These are phyloP conservation scores for Melospiza melodia DNA, from an alignment of 2,113 vertebrate species.

Conservation along the genomic window DNA sequence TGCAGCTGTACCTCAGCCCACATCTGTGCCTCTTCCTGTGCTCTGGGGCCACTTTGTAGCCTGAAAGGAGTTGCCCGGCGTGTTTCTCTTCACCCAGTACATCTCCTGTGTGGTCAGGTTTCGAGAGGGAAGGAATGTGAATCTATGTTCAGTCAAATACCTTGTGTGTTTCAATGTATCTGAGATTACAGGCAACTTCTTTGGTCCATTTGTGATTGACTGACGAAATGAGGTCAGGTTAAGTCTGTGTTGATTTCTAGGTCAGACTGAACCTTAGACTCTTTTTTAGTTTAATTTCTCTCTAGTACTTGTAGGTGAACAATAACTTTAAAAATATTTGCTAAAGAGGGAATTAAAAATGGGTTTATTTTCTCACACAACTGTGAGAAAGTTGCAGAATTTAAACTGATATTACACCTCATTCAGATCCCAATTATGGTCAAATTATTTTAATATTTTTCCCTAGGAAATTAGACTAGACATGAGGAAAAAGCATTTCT, in stretches of 20 bases:
- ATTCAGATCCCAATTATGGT: background rate
- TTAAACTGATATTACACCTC: background rate
- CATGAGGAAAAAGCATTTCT: background rate
- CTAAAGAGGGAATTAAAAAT: background rate
- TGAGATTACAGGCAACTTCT: background rate
- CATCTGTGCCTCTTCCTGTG: accelerated
- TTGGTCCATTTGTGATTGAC: background rate
- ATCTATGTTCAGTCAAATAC: background rate
- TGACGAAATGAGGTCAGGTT: background rate
- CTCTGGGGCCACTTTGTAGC: background rate
- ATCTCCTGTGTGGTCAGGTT: background rate
- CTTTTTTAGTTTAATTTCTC: background rate
- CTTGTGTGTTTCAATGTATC: background rate
- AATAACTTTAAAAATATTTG: background rate
- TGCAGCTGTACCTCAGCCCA: background rate
- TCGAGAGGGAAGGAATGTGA: background rate
- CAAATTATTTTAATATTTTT: background rate
- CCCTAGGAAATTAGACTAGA: background rate
- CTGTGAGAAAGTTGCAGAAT: background rate
- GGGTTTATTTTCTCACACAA: background rate
- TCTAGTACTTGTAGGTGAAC: background rate
- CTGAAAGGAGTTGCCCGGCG: accelerated
- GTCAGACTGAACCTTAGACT: background rate
- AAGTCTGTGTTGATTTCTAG: background rate
- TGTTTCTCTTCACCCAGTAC: background rate